phyloP scores from a whole-genome alignment of 2,113 vertebrate species.

The Acanthochromis polyacanthus region DNA sequence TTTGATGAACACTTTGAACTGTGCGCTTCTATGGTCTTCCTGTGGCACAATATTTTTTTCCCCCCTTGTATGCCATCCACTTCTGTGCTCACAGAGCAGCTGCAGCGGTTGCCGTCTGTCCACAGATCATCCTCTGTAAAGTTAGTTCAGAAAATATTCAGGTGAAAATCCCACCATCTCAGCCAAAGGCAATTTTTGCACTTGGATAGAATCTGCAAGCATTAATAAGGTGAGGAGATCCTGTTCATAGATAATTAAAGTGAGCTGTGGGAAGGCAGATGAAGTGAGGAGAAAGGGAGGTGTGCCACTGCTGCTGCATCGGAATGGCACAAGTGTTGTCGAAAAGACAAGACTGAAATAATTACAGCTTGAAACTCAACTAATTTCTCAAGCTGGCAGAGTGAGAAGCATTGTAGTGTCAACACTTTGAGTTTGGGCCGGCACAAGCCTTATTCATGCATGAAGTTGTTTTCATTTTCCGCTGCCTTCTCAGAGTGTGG shows the following conservation, averaged over 20 bases:
- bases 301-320: slow-evolving; percentile 11
- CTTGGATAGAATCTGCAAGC: slow-evolving; percentile 52
- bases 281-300: slow-evolving; percentile 39
- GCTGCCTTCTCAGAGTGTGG: slow-evolving; percentile 4
- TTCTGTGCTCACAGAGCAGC: slow-evolving; percentile 50
- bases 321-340: slow-evolving; percentile 21
- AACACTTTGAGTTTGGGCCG: slow-evolving; percentile 36
- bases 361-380: slow-evolving; percentile 36
- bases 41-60: slow-evolving; percentile 25
- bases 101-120: slow-evolving; percentile 54
- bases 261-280: slow-evolving; percentile 38
- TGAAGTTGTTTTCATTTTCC: slow-evolving; percentile 29
- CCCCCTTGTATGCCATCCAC: slow-evolving; percentile 42
- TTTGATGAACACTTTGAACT: slow-evolving; percentile 69
- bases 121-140: slow-evolving; percentile 61
- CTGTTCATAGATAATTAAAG: slow-evolving; percentile 62
- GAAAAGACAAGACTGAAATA: slow-evolving; percentile 19
- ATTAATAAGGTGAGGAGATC: slow-evolving; percentile 66
- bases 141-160: slow-evolving; percentile 61
- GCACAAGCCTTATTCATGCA: slow-evolving; percentile 38
- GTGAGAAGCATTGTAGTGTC: slow-evolving; percentile 1
- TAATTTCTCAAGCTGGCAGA: slow-evolving; percentile 29
- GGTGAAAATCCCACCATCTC: slow-evolving; percentile 51
- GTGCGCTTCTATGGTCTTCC: slow-evolving; percentile 42
- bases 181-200: slow-evolving; percentile 57